Evolutionary conservation across 2,888 invertebrate species (phyloP), one percentile per base, ranked within the genome.

Genomic region (Caradrina kadenii): DNA sequence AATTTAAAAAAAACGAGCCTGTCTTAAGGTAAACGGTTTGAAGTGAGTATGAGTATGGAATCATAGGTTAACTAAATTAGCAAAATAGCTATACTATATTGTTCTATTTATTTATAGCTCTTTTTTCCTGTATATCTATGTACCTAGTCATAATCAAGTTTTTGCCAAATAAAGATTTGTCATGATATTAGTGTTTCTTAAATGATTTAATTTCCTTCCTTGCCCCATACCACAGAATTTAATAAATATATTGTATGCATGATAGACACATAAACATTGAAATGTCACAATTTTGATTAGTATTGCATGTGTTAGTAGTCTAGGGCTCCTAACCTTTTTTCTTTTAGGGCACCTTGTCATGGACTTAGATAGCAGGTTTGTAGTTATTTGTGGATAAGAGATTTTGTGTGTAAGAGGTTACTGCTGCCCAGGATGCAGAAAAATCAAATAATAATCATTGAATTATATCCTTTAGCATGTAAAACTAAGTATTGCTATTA

Each of bases 101-200:
- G 15, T 31, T 48, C 7, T 54, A 42, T 45, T 45, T 45, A 45
- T 45, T 45, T 45, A 17, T 45, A 2, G 17, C 1, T 45, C 1
- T 45, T 45, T 45, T 45, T 45, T 45, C 17, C 45, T 17, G 17
- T 45, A 45, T 45, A 45, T 45, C 17, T 86, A 86, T 67, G 71
- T 81, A 39, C 71, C 84, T 85, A 86, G 83, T 85, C 81, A 39
- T 75, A 83, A 74, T 76, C 59, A 63, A 63, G 19, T 68, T 53
- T 61, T 72, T 69, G 52, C 63, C 67, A 76, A 81, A 79, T 81
- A 81, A 81, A 83, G 10, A 21, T 62, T 48, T 77, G 60, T 39
- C 19, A 31, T 66, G 52, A 19, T 45, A n/a, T 17, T 48, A 22
- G 8, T 19, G 3, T 35, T 60, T 48, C 61, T 77, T 73, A 0